Evolutionary conservation across 2,113 vertebrate species (phyloP), one percentile per base, ranked within the genome.

Genomic region (Nerophis ophidion): DNA sequence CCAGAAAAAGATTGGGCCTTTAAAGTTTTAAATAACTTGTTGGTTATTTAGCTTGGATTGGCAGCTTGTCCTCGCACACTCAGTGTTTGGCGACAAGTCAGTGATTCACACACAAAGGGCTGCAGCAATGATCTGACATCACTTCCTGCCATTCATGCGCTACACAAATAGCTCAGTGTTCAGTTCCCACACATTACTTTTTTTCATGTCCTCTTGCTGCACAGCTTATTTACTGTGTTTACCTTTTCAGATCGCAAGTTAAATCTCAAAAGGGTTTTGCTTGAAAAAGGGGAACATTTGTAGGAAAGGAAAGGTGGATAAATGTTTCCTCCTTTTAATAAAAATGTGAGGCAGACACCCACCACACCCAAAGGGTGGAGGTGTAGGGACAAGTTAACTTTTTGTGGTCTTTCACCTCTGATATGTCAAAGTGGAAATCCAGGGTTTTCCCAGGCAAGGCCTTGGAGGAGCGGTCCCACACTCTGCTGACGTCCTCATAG

Each of bases 371-470:
- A 44, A 60, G 16, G 49, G 17, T 11, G 12, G 26, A 2, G 48
- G 16, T 5, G 48, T n/a, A 16, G 50, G 33, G 33, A 15, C 50
- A 9, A 14, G 33, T 26, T 4, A 48, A 69, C 63, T 38, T 13
- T 52, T 56, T 68, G 48, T 26, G 10, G 14, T 62, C 57, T 35
- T 69, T 48, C 75, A 95, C 95, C 93, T 97, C 93, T 26, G 94
- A 94, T 84, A 97, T 93, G 82, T 97, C 95, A 76, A 97, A 96
- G 83, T 94, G 92, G 71, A 97, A 97, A 70, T 96, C 92, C 74
- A 97, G 81, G 1, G 94, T 97, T 83, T 97, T 97, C 51, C 95
- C 95, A 10, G 95, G 95, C 55, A 97, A 74, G 52, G 94, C 95
- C 79, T 97, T 96, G 11, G 93, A 94, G n/a, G 92, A 90, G 61